Conservation (phyloP, 2,888 invertebrate genomes). For the Ormyrus pomaceus region DNA sequence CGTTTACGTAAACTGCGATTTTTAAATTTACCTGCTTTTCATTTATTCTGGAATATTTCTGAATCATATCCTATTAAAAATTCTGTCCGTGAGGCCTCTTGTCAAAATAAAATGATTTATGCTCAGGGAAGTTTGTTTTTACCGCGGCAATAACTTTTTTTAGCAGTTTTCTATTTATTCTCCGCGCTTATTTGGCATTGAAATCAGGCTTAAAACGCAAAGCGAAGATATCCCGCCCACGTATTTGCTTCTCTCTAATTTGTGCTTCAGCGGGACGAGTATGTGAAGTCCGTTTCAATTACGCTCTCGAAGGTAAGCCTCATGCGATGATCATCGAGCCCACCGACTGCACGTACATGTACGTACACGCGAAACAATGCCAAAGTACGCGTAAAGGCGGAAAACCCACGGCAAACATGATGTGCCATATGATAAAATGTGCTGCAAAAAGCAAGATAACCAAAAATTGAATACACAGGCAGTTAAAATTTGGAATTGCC, state of each 20-base stretch:
- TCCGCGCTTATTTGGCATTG: no score
- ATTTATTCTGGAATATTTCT: conserved; percentile 25
- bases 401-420: conserved; percentile 59
- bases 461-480: neutral
- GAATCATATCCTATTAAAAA: conserved; percentile 12
- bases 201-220: no score
- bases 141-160: neutral
- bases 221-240: neutral
- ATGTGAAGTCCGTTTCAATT: conserved; percentile 45
- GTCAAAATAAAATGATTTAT: no score
- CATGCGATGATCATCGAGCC: conserved; percentile 44
- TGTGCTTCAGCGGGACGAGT: conserved; percentile 24
- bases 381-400: conserved; percentile 29
- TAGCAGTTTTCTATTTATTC: neutral
- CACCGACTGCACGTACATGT: neutral
- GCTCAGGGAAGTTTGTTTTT: neutral
- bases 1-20: conserved; percentile 35
- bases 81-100: neutral
- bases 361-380: conserved; percentile 23
- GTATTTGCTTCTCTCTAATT: conserved; percentile 19
- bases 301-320: conserved; percentile 23
- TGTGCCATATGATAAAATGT: conserved; percentile 58
- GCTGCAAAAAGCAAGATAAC: neutral
- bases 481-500: conserved; percentile 27
- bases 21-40: conserved; percentile 6